These are phyloP conservation scores for Hydrochoerus hydrochaeris DNA, from an alignment of 2,113 vertebrate species.

Conservation along the genomic window DNA sequence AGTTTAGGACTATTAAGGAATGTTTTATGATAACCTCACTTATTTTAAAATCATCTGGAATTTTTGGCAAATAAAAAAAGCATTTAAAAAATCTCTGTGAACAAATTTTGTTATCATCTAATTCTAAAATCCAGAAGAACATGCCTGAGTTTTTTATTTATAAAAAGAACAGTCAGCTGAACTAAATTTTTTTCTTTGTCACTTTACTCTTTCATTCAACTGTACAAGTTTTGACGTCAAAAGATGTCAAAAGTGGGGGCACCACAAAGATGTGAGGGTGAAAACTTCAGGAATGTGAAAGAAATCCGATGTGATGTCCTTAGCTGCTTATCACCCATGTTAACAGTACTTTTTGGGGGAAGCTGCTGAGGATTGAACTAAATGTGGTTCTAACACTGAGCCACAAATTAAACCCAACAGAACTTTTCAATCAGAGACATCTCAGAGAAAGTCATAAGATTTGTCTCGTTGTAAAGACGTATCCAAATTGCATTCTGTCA, in stretches of 20 bases:
- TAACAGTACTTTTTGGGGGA: neutral
- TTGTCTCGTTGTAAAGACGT: neutral
- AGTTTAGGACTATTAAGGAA: conserved; percentile 18
- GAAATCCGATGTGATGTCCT: neutral
- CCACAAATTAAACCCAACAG: too few species aligned
- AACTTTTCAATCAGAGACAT: neutral
- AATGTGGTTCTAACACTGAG: neutral
- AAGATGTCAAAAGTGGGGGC: neutral
- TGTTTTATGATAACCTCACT: conserved; percentile 44
- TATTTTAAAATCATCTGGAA: conserved; percentile 57
- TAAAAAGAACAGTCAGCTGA: conserved; percentile 10
- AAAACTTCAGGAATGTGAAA: neutral
- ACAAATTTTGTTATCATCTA: neutral
- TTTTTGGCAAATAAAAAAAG: conserved; percentile 76
- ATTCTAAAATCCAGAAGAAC: conserved; percentile 11
- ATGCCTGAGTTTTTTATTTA: conserved; percentile 28
- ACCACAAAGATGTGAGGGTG: neutral
- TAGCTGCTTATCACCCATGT: neutral
- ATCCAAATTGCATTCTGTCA: neutral
- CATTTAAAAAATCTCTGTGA: conserved; percentile 56
- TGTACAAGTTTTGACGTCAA: neutral
- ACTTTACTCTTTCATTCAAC: neutral
- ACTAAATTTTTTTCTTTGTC: conserved; percentile 20
- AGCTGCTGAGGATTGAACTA: neutral
- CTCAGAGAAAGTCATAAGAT: neutral